Evolutionary conservation across 2,113 vertebrate species (phyloP).

Genomic region (Rostratula benghalensis): DNA sequence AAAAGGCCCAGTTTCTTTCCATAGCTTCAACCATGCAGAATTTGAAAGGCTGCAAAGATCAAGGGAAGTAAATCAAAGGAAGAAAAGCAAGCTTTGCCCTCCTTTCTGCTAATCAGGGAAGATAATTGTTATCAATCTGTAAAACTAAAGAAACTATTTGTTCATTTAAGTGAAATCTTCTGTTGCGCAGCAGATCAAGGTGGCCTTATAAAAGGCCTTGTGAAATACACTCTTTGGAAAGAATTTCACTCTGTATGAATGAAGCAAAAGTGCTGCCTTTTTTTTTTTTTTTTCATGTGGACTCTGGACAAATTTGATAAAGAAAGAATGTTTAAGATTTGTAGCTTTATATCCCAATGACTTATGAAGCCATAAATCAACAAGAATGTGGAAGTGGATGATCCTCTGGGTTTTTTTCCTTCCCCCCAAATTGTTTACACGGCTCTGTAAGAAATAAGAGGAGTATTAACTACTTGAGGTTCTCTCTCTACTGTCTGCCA

Average conservation of each 20-base stretch:
- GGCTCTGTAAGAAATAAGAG: background rate
- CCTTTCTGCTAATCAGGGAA: background rate
- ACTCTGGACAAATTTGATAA: background rate
- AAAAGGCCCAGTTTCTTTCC: background rate
- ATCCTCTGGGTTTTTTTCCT: background rate
- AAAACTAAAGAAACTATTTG: background rate
- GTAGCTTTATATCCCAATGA: background rate
- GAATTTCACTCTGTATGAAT: background rate
- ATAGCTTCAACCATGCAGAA: background rate
- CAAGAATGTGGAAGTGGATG: background rate
- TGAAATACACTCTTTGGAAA: background rate
- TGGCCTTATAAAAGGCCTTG: background rate
- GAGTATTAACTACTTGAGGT: background rate
- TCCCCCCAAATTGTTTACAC: background rate
- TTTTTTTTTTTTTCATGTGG: background rate
- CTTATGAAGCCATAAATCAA: background rate
- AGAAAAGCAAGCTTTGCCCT: background rate
- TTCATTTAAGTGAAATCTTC: background rate
- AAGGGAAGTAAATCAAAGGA: slow-evolving; percentile 20
- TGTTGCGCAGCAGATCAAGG: background rate
- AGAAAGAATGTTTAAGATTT: background rate
- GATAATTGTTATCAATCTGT: background rate
- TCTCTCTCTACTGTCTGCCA: background rate
- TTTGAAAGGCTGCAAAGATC: background rate
- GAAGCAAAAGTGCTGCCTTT: background rate